A percentile compares a stretch with the other conserved stretches of the same genome.
These are phyloP conservation scores for Echiichthys vipera DNA, from an alignment of 2,797 vertebrate species.

Conservation along the genomic window DNA sequence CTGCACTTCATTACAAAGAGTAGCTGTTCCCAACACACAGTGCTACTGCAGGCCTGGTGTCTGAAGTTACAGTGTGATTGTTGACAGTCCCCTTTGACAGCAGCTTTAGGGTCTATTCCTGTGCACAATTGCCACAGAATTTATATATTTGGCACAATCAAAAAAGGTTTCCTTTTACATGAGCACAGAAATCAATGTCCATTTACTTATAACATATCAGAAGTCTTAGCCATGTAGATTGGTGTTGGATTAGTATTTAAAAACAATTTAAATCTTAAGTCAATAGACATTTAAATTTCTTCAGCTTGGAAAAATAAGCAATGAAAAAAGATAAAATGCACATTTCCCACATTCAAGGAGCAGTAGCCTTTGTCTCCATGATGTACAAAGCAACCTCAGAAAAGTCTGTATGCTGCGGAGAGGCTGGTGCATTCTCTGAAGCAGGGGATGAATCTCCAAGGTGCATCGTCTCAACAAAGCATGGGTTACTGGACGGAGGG, in stretches of 20 bases:
- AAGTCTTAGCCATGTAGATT: conserved; percentile 51
- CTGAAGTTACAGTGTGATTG: conserved; percentile 32
- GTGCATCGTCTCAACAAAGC: conserved; percentile 70
- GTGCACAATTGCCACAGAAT: conserved; percentile 67
- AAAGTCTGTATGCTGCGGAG: conserved; percentile 48
- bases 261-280: conserved; percentile 73
- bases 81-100: conserved; percentile 57
- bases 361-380: conserved; percentile 46
- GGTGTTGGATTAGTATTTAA: conserved; percentile 76
- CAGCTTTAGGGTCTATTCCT: conserved; percentile 58
- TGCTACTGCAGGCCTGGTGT: conserved; percentile 49
- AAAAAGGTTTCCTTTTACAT: conserved; percentile 63
- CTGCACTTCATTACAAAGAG: conserved; percentile 39
- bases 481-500: conserved; percentile 73
- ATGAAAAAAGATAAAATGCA: conserved; percentile 72
- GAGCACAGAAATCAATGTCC: conserved; percentile 64
- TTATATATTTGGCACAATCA: conserved; percentile 84
- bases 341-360: conserved; percentile 71
- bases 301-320: conserved; percentile 60
- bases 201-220: conserved; percentile 56
- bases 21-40: conserved; percentile 40
- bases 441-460: conserved; percentile 58
- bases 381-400: conserved; percentile 50
- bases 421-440: conserved; percentile 45
- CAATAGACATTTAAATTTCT: conserved; percentile 65